Evolutionary conservation across 2,113 vertebrate species (phyloP).

Genomic region (Elephantulus edwardii): DNA sequence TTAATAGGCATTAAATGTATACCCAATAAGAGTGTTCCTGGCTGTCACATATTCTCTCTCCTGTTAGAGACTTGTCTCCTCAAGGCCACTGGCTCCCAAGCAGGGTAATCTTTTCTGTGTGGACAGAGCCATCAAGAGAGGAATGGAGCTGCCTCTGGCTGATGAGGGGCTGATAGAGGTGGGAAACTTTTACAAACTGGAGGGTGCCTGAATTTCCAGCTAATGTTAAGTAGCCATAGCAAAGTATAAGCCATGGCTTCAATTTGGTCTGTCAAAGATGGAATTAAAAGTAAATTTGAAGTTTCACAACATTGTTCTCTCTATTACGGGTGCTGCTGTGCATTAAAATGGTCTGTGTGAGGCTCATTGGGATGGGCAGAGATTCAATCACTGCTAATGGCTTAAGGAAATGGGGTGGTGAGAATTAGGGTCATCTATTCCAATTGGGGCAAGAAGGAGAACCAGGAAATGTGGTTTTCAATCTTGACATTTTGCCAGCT

Average conservation of each 20-base stretch:
- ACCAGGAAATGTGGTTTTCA: slow-evolving; percentile 64
- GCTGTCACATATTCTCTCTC: neutral
- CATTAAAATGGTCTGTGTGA: slow-evolving; percentile 60
- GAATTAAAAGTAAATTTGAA: slow-evolving; percentile 80
- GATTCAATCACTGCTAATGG: slow-evolving; percentile 74
- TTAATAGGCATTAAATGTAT: neutral
- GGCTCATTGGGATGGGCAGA: slow-evolving; percentile 58
- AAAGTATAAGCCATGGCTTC: slow-evolving; percentile 65
- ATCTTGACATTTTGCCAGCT: slow-evolving; percentile 69
- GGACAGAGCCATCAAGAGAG: neutral
- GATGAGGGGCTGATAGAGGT: neutral
- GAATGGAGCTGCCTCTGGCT: neutral
- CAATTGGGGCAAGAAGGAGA: slow-evolving; percentile 68
- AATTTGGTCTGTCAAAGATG: slow-evolving; percentile 71
- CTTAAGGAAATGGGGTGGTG: slow-evolving; percentile 77
- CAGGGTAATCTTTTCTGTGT: neutral
- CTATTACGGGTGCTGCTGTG: slow-evolving; percentile 69
- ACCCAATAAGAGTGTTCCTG: neutral
- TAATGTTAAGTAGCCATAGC: slow-evolving; percentile 63
- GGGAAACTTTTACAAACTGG: slow-evolving; percentile 7
- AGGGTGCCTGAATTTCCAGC: slow-evolving; percentile 16
- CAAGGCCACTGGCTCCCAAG: neutral
- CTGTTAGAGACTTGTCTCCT: neutral
- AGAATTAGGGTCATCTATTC: slow-evolving; percentile 77
- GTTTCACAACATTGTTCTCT: slow-evolving; percentile 79